phyloP scores from a whole-genome alignment of 2,888 invertebrate genomes.

The Protophormia terraenovae region DNA sequence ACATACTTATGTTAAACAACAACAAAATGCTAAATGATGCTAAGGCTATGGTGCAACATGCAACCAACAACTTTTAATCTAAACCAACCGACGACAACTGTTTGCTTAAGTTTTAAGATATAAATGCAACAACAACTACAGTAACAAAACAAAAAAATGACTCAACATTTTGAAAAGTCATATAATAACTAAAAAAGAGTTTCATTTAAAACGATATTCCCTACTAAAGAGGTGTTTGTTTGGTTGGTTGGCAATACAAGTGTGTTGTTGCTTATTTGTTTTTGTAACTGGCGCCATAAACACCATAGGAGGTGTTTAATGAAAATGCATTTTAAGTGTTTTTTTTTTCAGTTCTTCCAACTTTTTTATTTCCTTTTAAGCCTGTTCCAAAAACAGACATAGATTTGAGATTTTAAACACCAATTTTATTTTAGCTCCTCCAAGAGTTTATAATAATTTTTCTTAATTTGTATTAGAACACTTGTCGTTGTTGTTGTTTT shows the following conservation, averaged over 20 bases:
- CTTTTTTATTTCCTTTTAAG: constrained; percentile 18
- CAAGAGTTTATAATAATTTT: constrained; percentile 24
- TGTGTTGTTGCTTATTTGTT: constrained; percentile 44
- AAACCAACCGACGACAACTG: constrained; percentile 61
- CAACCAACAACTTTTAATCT: constrained; percentile 65
- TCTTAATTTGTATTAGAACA: constrained; percentile 46
- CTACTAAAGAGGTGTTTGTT: constrained; percentile 14
- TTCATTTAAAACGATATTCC: constrained; percentile 50
- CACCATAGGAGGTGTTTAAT: constrained; percentile 68
- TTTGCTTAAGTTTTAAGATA: constrained; percentile 45
- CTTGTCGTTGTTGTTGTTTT: not conserved
- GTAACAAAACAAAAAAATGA: constrained; percentile 26
- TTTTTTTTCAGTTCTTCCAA: constrained; percentile 1
- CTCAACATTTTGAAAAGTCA: constrained; percentile 52
- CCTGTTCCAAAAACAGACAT: constrained; percentile 31
- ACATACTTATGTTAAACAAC: not conserved
- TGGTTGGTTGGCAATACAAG: constrained; percentile 31
- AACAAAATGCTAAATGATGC: constrained; percentile 29
- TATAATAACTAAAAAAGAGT: constrained; percentile 41
- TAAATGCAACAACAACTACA: constrained; percentile 21
- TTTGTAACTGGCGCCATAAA: constrained; percentile 67
- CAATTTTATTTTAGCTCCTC: constrained; percentile 17
- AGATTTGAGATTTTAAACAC: constrained; percentile 41
- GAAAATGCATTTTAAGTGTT: constrained; percentile 62
- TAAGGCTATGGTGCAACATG: constrained; percentile 47